Percentiles rank a stretch among this genome's conserved stretches.
Conservation (phyloP, 2,113 vertebrate species). For the Macheiramphus alcinus region DNA sequence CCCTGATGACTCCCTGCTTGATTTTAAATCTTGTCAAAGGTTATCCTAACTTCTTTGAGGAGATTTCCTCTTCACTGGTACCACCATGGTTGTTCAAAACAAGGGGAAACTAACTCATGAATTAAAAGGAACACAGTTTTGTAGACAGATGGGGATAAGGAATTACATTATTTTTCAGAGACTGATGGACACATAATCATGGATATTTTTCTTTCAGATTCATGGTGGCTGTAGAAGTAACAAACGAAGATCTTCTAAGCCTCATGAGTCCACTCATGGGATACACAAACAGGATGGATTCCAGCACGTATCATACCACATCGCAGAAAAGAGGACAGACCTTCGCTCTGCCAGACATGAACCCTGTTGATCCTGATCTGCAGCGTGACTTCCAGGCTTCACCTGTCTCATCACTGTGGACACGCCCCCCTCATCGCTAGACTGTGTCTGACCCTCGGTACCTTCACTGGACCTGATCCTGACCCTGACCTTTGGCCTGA, state of each 20-base stretch:
- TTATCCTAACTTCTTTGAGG: not conserved
- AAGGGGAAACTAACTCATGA: not conserved
- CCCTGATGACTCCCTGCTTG: not conserved
- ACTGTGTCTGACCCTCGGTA: not conserved
- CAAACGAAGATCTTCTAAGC: not conserved
- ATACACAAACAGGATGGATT: not conserved
- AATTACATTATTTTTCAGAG: not conserved
- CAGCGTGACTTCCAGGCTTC: not conserved
- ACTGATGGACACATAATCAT: not conserved
- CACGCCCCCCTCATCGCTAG: not conserved
- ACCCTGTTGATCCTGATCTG: not conserved
- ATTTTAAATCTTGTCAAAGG: not conserved
- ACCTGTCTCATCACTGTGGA: not conserved
- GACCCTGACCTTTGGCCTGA: not conserved
- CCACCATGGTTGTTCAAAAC: not conserved
- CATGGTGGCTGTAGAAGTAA: not conserved
- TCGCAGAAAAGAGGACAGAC: not conserved
- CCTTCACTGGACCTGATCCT: not conserved
- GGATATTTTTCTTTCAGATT: not conserved
- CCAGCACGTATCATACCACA: fast-evolving
- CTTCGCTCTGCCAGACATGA: not conserved
- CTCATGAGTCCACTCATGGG: not conserved
- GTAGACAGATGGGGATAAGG: not conserved
- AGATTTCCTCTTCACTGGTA: not conserved
- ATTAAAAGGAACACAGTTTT: not conserved